Base-by-base conservation (phyloP, 2,113 vertebrate species). In the Camelus dromedarius region DNA sequence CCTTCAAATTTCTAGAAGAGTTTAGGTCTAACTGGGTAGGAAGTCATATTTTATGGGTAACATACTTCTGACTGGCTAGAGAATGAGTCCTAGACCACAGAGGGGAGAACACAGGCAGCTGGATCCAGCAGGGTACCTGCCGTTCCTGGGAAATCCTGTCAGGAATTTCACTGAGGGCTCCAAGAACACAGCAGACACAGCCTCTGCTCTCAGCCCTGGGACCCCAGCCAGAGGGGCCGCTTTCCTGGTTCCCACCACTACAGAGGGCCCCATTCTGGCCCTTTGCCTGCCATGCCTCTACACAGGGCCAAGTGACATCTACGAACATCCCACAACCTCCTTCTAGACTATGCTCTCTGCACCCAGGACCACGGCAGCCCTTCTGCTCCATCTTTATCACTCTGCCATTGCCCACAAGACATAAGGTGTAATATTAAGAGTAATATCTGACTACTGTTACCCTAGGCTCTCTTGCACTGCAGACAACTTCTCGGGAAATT, bases 41-140 rank as follows among this genome's bases (percentile, higher is more conserved):
- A 96, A 94, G 82, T n/a, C 69, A 72, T 73, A 91, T 60, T 96
- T 97, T 80, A 88, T 96, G 85, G 77, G 69, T 48, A 97, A 85
- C 60, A 67, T 91, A 54, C 50, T 84, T 92, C 48, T 93, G 62
- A 72, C 32, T 94, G 70, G 66, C 46, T 85, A 58, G 67, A 93
- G 84, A 91, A 93, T 66, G 56, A 86, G n/a, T 35, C 22, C 19
- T 70, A 62, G 75, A 87, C 38, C 46, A 66, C 84, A 84, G 58
- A 60, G 26, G 7, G n/a, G 84, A 96, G 56, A 86, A 52, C 10
- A 7, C 4, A 81, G 72, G 42, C 10, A 48, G 32, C 22, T 42
- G 67, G 32, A 95, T 54, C 28, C 28, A 30, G 32, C 19, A 12
- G 50, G 48, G 67, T 20, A 67, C 62, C 73, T 91, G 73, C 20